Conservation (phyloP, 2,888 invertebrate genomes). For the Fragum whitleyi region DNA sequence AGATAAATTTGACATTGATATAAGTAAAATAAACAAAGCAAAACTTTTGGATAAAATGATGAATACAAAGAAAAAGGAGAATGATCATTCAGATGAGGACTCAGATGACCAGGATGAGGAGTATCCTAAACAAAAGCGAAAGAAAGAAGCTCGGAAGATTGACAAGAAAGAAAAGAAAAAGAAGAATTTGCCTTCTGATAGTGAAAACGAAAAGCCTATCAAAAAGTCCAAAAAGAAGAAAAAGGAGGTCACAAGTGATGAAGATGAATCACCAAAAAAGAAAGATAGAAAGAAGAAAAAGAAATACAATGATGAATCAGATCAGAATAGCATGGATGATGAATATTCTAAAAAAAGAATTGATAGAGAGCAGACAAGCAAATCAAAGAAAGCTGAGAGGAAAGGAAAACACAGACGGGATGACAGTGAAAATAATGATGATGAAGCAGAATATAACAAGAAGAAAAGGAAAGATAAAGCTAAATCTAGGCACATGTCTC, state of each 20-base stretch:
- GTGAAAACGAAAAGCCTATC: slow-evolving; percentile 23
- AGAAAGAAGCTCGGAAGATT: slow-evolving; percentile 43
- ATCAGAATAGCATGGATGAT: slow-evolving; percentile 41
- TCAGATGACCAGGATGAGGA: slow-evolving; percentile 48
- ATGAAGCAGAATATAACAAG: slow-evolving; percentile 25
- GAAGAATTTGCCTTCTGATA: slow-evolving; percentile 7
- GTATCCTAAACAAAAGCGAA: slow-evolving; percentile 28
- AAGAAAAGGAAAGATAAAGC: slow-evolving; percentile 20
- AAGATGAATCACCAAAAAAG: slow-evolving; percentile 19
- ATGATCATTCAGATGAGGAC: slow-evolving; percentile 35
- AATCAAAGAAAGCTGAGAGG: slow-evolving; percentile 2
- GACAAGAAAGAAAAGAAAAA: slow-evolving; percentile 59
- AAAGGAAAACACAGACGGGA: background rate
- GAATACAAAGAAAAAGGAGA: slow-evolving; percentile 38
- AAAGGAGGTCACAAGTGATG: slow-evolving; percentile 26
- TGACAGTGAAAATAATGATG: slow-evolving; percentile 27
- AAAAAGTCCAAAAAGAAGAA: slow-evolving; percentile 38
- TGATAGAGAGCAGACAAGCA: slow-evolving; percentile 1
- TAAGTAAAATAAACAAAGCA: slow-evolving; percentile 59
- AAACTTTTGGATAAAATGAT: slow-evolving; percentile 53
- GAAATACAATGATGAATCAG: slow-evolving; percentile 23
- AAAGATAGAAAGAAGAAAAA: slow-evolving; percentile 36
- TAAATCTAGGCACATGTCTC: slow-evolving; percentile 18
- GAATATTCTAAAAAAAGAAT: slow-evolving; percentile 17
- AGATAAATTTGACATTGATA: slow-evolving; percentile 56